These are phyloP conservation scores for Pyrocephalus nanus DNA, from an alignment of 2,797 vertebrate genomes.

Conservation along the genomic window DNA sequence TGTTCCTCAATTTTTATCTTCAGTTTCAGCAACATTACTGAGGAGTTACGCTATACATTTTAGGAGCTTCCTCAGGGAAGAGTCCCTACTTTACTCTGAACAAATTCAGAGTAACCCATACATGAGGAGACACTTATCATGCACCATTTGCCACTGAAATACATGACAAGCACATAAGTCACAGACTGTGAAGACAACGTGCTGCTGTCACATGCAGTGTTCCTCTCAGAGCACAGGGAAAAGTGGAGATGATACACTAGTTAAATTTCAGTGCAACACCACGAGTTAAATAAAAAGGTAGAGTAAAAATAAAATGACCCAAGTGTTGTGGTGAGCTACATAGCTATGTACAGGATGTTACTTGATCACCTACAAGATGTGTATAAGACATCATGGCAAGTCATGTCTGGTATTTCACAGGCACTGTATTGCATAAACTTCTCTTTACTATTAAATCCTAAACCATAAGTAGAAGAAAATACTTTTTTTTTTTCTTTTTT, in stretches of 20 bases:
- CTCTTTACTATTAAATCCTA: background rate
- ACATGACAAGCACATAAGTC: background rate
- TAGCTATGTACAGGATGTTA: background rate
- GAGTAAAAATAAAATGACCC: background rate
- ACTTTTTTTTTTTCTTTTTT: background rate
- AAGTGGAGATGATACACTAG: background rate
- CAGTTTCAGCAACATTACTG: background rate
- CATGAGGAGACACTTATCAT: background rate
- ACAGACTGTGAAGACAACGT: background rate
- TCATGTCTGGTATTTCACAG: background rate
- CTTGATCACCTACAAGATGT: background rate
- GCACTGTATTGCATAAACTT: background rate
- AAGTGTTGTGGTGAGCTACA: background rate
- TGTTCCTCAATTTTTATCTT: slow-evolving; percentile 1
- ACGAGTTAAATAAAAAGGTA: background rate
- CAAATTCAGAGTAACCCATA: background rate
- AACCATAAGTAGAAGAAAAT: background rate
- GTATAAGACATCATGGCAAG: background rate
- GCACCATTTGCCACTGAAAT: background rate
- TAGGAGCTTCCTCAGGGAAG: background rate
- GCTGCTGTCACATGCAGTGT: background rate
- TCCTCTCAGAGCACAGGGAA: background rate
- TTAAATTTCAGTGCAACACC: background rate
- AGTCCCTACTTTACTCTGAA: background rate
- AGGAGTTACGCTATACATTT: background rate